Percentiles rank a stretch among this genome's conserved stretches.
phyloP scores from a whole-genome alignment of 64 coral and sea anemone genomes.

The Hydrozoanthus tunicans region DNA sequence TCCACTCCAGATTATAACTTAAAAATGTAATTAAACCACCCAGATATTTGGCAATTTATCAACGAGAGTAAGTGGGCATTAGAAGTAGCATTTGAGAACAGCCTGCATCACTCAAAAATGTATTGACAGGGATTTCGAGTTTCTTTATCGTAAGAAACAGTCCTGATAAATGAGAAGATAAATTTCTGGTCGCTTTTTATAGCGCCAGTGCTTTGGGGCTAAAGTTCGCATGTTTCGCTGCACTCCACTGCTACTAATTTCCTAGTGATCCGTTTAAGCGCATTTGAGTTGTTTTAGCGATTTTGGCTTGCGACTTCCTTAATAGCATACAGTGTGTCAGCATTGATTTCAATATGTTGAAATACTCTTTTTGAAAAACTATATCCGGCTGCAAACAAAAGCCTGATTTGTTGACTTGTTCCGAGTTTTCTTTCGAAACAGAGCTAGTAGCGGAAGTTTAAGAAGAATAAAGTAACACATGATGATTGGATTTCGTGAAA shows the following conservation, averaged over 20 bases:
- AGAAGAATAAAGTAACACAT: no score
- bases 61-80: constrained; percentile 11
- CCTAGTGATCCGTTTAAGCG: background rate
- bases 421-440: background rate
- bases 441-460: background rate
- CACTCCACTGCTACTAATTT: background rate
- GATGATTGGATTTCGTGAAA: no score
- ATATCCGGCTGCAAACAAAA: background rate
- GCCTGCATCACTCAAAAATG: background rate
- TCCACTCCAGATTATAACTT: background rate
- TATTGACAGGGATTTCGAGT: background rate
- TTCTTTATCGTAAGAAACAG: background rate
- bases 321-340: no score
- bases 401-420: background rate
- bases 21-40: background rate
- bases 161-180: background rate
- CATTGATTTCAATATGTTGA: background rate
- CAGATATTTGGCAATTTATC: background rate
- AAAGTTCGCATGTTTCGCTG: background rate
- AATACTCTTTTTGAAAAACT: background rate
- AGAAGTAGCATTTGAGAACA: background rate
- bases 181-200: background rate
- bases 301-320: no score
- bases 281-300: no score
- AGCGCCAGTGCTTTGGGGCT: no score